phyloP scores from a whole-genome alignment of 1,140 invertebrate species.

The Monomorium pharaonis region DNA sequence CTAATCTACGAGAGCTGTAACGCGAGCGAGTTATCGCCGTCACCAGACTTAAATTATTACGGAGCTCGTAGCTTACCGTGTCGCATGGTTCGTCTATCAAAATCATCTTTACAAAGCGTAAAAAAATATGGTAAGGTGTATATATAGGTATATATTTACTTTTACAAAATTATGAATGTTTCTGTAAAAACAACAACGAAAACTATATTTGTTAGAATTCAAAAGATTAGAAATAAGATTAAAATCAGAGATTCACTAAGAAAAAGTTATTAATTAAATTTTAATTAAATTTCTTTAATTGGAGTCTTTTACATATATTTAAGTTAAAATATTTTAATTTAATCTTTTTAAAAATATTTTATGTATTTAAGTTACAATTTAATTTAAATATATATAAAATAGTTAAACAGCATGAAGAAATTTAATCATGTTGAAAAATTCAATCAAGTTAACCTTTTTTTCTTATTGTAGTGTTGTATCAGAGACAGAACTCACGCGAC shows the following conservation, averaged over 20 bases:
- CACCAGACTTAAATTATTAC: conserved; percentile 34
- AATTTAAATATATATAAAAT: too few species aligned
- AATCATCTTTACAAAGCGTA: background rate
- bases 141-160: background rate
- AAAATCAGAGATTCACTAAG: background rate
- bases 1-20: conserved; percentile 62
- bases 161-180: background rate
- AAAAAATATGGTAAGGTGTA: background rate
- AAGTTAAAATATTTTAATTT: too few species aligned
- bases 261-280: too few species aligned
- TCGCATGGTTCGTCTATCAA: conserved; percentile 3
- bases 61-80: background rate
- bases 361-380: too few species aligned
- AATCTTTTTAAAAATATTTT: too few species aligned
- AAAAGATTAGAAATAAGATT: background rate
- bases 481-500: too few species aligned
- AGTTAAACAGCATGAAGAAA: too few species aligned
- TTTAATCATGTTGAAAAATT: too few species aligned
- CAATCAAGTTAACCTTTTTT: too few species aligned
- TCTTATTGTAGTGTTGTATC: too few species aligned
- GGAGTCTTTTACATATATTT: too few species aligned
- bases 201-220: background rate
- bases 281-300: too few species aligned
- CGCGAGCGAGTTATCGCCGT: conserved; percentile 35
- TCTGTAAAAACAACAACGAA: background rate